Evolutionary conservation across 2,888 invertebrate genomes (phyloP).

Genomic region (Eupithecia tripunctaria): DNA sequence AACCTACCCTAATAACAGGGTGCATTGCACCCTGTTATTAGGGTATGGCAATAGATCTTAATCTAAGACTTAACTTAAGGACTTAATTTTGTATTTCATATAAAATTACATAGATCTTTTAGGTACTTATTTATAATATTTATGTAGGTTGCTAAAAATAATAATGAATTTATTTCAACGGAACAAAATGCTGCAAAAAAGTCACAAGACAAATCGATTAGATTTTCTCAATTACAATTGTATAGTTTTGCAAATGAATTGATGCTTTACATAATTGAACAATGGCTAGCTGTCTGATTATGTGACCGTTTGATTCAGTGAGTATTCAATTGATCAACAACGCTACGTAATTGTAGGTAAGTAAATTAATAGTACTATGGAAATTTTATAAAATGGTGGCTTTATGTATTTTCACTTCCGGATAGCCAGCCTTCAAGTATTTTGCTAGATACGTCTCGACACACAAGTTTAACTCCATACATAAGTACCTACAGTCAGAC

Average conservation of each 20-base stretch:
- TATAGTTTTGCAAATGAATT: constrained; percentile 28
- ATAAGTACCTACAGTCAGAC: no score
- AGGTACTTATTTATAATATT: no score
- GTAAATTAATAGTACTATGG: background rate
- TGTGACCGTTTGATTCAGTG: constrained; percentile 23
- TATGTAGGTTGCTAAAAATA: no score
- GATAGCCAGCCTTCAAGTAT: background rate
- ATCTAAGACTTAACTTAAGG: no score
- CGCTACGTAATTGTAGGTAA: background rate
- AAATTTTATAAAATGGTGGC: background rate
- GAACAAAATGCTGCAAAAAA: constrained; percentile 5
- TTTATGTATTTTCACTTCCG: background rate
- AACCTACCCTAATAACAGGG: no score
- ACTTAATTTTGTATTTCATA: no score
- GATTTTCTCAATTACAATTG: constrained; percentile 29
- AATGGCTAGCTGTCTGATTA: constrained; percentile 25
- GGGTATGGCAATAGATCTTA: no score
- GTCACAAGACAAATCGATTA: background rate
- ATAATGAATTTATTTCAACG: background rate
- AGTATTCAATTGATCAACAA: constrained; percentile 32
- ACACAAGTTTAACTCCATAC: no score
- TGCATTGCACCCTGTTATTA: no score
- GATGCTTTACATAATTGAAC: constrained; percentile 34
- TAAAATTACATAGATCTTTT: no score
- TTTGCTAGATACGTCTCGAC: no score